Evolutionary conservation across 2,113 vertebrate genomes (phyloP).

Genomic region (Piprites chloris): DNA sequence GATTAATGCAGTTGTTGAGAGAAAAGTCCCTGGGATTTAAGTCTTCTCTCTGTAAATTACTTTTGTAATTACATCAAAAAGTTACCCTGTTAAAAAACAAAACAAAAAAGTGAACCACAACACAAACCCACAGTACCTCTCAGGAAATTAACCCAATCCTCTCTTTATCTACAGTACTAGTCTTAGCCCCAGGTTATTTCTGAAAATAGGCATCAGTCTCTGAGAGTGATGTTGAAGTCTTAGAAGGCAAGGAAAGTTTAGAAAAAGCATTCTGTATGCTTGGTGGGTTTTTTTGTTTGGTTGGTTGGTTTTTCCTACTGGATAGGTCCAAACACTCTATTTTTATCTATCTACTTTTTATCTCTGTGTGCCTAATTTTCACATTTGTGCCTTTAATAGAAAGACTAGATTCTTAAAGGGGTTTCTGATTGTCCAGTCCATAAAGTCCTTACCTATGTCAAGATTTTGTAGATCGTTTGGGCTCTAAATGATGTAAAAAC

Average conservation of each 20-base stretch:
- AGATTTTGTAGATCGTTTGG: not conserved
- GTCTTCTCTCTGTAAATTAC: not conserved
- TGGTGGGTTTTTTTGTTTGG: no score
- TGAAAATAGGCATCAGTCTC: not conserved
- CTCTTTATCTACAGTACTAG: not conserved
- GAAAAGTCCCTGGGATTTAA: not conserved
- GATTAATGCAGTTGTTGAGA: not conserved
- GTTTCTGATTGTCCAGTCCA: not conserved
- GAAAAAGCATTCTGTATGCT: not conserved
- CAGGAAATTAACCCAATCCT: not conserved
- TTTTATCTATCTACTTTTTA: not conserved
- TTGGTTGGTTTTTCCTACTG: not conserved
- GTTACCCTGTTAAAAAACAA: not conserved
- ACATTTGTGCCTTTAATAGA: not conserved
- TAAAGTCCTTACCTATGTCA: not conserved
- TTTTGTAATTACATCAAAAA: not conserved
- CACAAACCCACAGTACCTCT: not conserved
- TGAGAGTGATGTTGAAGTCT: not conserved
- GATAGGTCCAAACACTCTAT: not conserved
- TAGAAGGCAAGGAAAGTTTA: not conserved
- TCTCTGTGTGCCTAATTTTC: not conserved
- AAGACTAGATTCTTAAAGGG: not conserved
- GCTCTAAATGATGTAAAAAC: not conserved
- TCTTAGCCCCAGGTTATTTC: not conserved
- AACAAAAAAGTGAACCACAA: not conserved